Percentiles rank a stretch among this genome's conserved stretches.
These are phyloP conservation scores for Electrophaes corylata DNA, from an alignment of 2,888 invertebrate genomes.

Conservation along the genomic window DNA sequence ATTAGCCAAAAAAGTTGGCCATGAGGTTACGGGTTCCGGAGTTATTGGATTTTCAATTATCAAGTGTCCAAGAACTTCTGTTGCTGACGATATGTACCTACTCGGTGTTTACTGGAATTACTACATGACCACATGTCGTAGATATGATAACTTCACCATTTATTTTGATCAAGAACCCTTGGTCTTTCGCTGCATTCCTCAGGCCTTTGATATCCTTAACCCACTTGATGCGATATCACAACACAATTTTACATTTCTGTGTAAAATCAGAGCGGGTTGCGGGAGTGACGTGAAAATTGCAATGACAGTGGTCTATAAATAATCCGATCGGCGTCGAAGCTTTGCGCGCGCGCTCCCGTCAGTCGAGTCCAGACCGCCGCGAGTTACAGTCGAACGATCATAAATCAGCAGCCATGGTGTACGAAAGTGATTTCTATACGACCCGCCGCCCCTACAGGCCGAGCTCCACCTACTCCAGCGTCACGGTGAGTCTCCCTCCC, in stretches of 20 bases:
- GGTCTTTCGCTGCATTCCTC: conserved; percentile 51
- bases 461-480: conserved; percentile 90
- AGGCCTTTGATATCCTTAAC: conserved; percentile 69
- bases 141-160: not conserved
- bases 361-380: conserved; percentile 81
- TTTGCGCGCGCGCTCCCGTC: conserved; percentile 57
- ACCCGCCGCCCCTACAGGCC: conserved; percentile 93
- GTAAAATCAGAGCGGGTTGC: conserved; percentile 59
- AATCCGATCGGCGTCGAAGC: conserved; percentile 62
- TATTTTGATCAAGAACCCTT: conserved; percentile 44
- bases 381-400: conserved; percentile 76
- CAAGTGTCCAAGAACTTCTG: too few species aligned
- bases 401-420: conserved; percentile 88
- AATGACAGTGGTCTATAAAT: conserved; percentile 83
- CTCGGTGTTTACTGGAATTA: not conserved
- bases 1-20: too few species aligned
- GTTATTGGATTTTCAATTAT: too few species aligned
- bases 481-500: conserved; percentile 83
- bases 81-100: too few species aligned
- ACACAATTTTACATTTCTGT: conserved; percentile 60
- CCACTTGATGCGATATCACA: conserved; percentile 65
- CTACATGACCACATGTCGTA: not conserved
- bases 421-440: conserved; percentile 96
- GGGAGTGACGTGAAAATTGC: conserved; percentile 79
- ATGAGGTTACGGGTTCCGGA: too few species aligned